Conservation (phyloP, 2,888 invertebrate species). For the Antheraea yamamai region DNA sequence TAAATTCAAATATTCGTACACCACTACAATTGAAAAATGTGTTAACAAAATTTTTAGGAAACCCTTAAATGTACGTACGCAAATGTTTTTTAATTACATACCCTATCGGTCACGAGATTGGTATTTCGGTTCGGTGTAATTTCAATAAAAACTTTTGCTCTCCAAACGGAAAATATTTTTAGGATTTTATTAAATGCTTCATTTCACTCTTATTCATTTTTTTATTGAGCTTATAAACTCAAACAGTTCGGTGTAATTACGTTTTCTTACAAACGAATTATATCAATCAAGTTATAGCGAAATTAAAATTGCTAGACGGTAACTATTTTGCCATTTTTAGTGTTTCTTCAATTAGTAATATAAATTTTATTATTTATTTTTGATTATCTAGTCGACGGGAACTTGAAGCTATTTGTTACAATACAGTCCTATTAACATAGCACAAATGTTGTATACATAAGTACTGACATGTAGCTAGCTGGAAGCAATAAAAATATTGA, state of each 20-base stretch:
- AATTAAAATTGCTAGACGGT: too few relatives aligned
- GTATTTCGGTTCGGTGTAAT: constrained; percentile 20
- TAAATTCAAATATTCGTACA: too few relatives aligned
- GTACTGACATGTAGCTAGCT: too few relatives aligned
- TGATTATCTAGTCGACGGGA: too few relatives aligned
- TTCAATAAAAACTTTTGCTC: constrained; percentile 24
- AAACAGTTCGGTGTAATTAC: not conserved
- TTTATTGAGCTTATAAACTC: not conserved
- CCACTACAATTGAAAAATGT: not conserved
- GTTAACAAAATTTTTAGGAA: not conserved
- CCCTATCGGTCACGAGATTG: constrained; percentile 26
- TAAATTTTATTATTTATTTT: too few relatives aligned
- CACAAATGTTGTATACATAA: too few relatives aligned
- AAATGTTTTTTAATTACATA: constrained; percentile 29
- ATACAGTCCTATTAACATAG: too few relatives aligned
- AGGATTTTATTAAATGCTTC: not conserved
- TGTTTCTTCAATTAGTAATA: too few relatives aligned
- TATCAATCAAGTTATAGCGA: too few relatives aligned
- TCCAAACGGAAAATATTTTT: constrained; percentile 6
- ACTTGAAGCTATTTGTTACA: too few relatives aligned
- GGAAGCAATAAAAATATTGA: too few relatives aligned
- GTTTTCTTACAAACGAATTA: not conserved
- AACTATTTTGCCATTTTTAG: too few relatives aligned
- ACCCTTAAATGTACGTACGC: constrained; percentile 15
- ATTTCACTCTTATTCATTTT: constrained; percentile 1